Conservation (phyloP, 2,888 invertebrate species). For the Oligia strigilis region DNA sequence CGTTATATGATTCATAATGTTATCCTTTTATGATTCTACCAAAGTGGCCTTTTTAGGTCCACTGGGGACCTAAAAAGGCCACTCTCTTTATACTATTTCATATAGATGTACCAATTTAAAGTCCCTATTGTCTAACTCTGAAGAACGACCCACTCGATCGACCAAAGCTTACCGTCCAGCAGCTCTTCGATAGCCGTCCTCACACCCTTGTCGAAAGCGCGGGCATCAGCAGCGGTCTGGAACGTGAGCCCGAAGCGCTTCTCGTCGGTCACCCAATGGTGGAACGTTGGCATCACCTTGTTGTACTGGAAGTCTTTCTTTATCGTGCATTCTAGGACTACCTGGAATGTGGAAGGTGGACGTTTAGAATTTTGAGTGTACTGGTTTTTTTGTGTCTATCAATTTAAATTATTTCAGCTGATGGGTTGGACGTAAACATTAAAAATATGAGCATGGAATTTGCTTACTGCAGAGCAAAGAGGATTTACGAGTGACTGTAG, state of each 20-base stretch:
- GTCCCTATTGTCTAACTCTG: conserved; percentile 2
- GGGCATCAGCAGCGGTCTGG: conserved; percentile 98
- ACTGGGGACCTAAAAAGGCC: no score
- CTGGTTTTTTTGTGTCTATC: no score
- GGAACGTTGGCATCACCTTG: conserved; percentile 99
- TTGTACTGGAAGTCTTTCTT: conserved; percentile 99
- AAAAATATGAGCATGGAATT: not conserved
- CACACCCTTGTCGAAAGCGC: conserved; percentile 98
- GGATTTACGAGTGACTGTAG: not conserved
- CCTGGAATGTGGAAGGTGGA: conserved; percentile 88
- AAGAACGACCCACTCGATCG: conserved; percentile 32
- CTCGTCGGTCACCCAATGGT: conserved; percentile 99
- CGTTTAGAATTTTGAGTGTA: not conserved
- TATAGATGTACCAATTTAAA: no score
- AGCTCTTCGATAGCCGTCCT: conserved; percentile 97
- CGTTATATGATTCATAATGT: no score
- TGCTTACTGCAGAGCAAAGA: not conserved
- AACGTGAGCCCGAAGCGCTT: conserved; percentile 98
- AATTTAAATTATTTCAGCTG: no score
- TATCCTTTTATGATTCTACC: no score
- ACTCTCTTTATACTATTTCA: not conserved
- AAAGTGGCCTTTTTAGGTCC: no score
- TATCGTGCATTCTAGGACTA: conserved; percentile 97
- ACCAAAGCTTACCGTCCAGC: conserved; percentile 94
- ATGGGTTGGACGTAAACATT: no score